phyloP scores from a whole-genome alignment of 35 echinoderm and acorn worm species.

The Patiria miniata region DNA sequence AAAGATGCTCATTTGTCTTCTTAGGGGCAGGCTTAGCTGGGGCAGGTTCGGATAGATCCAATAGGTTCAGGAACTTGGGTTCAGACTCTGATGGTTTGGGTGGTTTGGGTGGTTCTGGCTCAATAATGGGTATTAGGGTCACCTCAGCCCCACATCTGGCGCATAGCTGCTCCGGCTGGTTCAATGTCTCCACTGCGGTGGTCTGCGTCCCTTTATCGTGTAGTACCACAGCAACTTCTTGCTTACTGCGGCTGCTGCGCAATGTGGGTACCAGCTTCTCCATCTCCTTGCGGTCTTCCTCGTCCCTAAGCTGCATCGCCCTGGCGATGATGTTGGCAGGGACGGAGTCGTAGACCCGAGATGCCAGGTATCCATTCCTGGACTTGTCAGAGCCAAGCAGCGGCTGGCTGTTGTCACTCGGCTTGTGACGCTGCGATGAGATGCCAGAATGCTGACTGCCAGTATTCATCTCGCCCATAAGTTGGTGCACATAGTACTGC shows the following conservation, averaged over 20 bases:
- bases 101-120: background rate
- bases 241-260: slow-evolving; percentile 51
- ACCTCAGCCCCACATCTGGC: slow-evolving; percentile 75
- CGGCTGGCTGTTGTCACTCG: slow-evolving; percentile 66
- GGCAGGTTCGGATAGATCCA: slow-evolving; percentile 66
- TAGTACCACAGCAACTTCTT: slow-evolving; percentile 47
- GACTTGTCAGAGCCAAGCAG: slow-evolving; percentile 49
- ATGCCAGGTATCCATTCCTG: slow-evolving; percentile 63
- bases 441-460: slow-evolving; percentile 22
- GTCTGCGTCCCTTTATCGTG: slow-evolving; percentile 96
- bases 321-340: slow-evolving; percentile 84
- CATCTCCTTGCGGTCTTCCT: slow-evolving; percentile 89
- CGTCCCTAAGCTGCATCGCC: slow-evolving; percentile 89
- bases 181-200: slow-evolving; percentile 29
- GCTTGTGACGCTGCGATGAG: slow-evolving; percentile 31
- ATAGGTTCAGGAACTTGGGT: slow-evolving; percentile 50
- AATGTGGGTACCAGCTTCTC: slow-evolving; percentile 80
- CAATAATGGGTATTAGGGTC: background rate
- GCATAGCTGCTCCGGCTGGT: slow-evolving; percentile 72
- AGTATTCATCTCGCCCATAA: slow-evolving; percentile 82
- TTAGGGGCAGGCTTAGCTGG: slow-evolving; percentile 44
- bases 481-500: slow-evolving; percentile 97
- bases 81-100: background rate
- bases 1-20: slow-evolving; percentile 36
- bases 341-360: slow-evolving; percentile 85